Percentiles rank a stretch among this genome's conserved stretches.
Evolutionary conservation across 2,888 invertebrate genomes (phyloP).

Genomic region (Mylabris sibirica): DNA sequence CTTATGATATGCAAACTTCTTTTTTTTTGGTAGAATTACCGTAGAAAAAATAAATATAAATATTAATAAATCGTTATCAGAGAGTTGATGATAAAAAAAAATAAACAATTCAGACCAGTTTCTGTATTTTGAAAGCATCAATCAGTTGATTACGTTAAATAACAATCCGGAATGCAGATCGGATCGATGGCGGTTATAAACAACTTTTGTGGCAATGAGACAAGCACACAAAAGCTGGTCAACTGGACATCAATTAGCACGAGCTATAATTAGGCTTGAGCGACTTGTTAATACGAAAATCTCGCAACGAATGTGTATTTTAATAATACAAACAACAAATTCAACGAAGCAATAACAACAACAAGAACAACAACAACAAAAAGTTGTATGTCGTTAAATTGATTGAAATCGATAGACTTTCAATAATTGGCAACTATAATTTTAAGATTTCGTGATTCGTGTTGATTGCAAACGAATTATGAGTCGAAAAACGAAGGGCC

Average conservation of each 20-base stretch:
- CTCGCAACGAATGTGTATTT: conserved; percentile 16
- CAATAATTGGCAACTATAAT: conserved; percentile 23
- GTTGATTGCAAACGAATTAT: conserved; percentile 19
- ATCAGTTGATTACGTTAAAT: conserved; percentile 39
- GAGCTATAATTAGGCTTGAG: conserved; percentile 38
- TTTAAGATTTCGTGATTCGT: conserved; percentile 33
- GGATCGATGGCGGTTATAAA: conserved; percentile 31
- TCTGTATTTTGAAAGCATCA: conserved; percentile 36
- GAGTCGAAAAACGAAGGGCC: conserved; percentile 10
- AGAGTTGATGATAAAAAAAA: neutral
- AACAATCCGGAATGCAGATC: conserved; percentile 40
- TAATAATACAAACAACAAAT: neutral
- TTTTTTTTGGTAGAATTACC: neutral
- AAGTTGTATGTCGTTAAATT: neutral
- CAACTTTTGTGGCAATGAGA: conserved; percentile 1
- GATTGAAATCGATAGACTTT: neutral
- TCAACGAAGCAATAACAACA: neutral
- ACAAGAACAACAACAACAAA: neutral
- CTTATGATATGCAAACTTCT: too few relatives aligned
- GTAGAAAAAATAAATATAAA: neutral
- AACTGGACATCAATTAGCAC: conserved; percentile 40
- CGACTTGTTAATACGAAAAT: conserved; percentile 37
- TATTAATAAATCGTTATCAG: neutral
- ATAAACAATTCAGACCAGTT: neutral
- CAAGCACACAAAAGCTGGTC: conserved; percentile 12